Conservation (phyloP, 2,797 vertebrate species). For the Coracias cyanogaster region DNA sequence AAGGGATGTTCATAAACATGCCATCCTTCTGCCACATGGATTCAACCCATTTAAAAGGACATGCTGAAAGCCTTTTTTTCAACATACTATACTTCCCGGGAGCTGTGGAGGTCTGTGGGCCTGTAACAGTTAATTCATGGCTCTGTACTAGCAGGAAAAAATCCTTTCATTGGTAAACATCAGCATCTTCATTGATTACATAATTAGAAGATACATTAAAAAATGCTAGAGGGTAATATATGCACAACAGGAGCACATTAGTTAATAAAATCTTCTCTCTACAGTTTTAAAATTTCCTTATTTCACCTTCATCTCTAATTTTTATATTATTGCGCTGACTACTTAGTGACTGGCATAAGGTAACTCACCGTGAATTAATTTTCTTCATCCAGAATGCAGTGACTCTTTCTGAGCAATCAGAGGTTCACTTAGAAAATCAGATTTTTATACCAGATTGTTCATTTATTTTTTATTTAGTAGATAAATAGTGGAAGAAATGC, state of each 20-base stretch:
- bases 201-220: constrained; percentile 53
- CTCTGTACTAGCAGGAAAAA: constrained; percentile 23
- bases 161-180: constrained; percentile 18
- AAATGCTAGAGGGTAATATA: constrained; percentile 32
- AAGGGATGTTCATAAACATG: background rate
- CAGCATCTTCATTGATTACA: constrained; percentile 57
- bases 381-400: constrained; percentile 10
- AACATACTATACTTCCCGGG: background rate
- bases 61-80: background rate
- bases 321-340: background rate
- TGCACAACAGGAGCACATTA: constrained; percentile 42
- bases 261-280: constrained; percentile 20
- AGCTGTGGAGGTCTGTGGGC: background rate
- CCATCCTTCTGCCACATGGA: background rate
- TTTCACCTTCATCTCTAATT: constrained; percentile 42
- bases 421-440: constrained; percentile 16
- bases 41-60: constrained; percentile 7
- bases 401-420: constrained; percentile 10
- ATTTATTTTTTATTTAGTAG: constrained; percentile 70
- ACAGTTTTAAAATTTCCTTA: constrained; percentile 33
- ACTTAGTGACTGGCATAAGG: background rate
- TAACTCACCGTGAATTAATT: background rate
- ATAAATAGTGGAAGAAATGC: constrained; percentile 67
- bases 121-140: constrained; percentile 12
- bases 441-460: constrained; percentile 45